Evolutionary conservation across 2,888 invertebrate genomes (phyloP), one percentile per base, ranked within the genome.

Genomic region (Laothoe populi): DNA sequence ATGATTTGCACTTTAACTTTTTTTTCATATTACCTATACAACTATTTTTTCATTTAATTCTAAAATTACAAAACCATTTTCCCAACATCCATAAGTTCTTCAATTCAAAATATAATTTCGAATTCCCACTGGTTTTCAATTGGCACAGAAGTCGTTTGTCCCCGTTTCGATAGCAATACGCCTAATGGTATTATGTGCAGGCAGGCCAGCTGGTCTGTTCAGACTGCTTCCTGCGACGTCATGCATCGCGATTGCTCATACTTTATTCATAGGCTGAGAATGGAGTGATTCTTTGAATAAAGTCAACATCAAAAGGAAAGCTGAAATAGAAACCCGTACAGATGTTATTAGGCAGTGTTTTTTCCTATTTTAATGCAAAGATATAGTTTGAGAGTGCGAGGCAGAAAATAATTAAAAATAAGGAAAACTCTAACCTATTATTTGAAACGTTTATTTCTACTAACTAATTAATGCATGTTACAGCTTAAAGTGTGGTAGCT

Each of bases 261-360:
- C 53, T 19, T 53, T 53, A 53, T 53, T 53, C 53, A 53, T 53
- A 11, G 31, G 31, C 21, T 4, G n/a, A 16, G 10, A 31, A 7
- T n/a, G 31, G 10, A 53, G 31, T 19, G n/a, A 19, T 53, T 16
- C 31, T 49, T 49, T 49, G 49, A 26, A 26, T 16, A 8, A 16
- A 49, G 13, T 49, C 7, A 26, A 49, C 16, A 5, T 10, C 11
- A 11, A 11, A 13, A 46, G 21, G 38, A 10, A 38, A 10, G 13
- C 13, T 38, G 1, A 13, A 38, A 38, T 3, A 38, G 38, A 8
- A 38, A 31, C 31, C 7, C 1, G n/a, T 26, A 26, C 4, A 26
- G 3, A 26, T 4, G 7, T 26, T 26, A 7, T 26, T 3, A 26
- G 26, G 26, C 7, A 7, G 4, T 26, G 3, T 26, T 26, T 7